Percentiles rank a stretch among this genome's conserved stretches.
Conservation (phyloP, 2,113 vertebrate genomes). For the Hypocryptadius cinnamomeus region DNA sequence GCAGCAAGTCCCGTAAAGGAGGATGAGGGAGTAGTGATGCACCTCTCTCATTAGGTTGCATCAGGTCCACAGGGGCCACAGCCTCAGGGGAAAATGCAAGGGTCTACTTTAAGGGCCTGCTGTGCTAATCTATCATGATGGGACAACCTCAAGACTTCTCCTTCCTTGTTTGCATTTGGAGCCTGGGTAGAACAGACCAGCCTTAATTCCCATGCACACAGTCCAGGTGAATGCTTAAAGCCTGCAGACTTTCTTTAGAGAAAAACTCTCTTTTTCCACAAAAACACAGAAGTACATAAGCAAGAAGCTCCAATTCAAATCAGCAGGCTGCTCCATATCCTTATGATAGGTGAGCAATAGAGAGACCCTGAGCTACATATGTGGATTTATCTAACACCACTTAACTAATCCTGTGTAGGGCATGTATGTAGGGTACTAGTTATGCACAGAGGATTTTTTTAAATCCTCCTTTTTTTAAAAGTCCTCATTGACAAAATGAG, state of each 20-base stretch:
- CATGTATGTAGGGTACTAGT: not conserved
- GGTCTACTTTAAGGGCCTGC: not conserved
- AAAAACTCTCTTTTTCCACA: not conserved
- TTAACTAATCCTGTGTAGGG: not conserved
- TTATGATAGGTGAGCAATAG: not conserved
- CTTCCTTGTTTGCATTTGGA: not conserved
- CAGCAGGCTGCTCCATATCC: not conserved
- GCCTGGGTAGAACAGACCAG: not conserved
- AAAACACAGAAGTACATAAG: not conserved
- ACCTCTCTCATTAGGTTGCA: not conserved
- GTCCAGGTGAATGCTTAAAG: not conserved
- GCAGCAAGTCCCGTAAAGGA: accelerated
- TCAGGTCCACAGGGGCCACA: not conserved
- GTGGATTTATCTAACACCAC: not conserved
- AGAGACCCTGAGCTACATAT: accelerated
- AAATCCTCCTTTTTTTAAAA: too few relatives aligned
- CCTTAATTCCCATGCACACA: not conserved
- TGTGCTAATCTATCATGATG: not conserved
- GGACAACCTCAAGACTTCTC: not conserved
- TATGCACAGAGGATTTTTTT: not conserved
- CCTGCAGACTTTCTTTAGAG: accelerated
- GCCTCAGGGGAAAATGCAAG: not conserved
- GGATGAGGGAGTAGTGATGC: not conserved
- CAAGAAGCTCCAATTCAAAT: not conserved
- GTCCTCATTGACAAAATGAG: not conserved